Evolutionary conservation across 2,888 invertebrate species (phyloP).

Genomic region (Calliphora vomitoria): DNA sequence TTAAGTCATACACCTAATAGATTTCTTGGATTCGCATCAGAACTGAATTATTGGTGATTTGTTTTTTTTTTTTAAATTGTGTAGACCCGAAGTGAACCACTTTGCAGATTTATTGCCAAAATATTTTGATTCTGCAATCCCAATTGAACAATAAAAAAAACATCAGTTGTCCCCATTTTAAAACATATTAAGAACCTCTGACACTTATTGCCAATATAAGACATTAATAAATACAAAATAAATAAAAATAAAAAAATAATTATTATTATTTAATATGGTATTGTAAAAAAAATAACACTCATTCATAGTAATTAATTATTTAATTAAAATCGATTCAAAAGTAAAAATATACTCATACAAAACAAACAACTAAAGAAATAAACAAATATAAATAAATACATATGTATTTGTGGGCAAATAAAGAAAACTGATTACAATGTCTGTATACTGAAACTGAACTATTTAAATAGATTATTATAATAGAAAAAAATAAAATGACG

Average conservation of each 20-base stretch:
- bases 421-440: slow-evolving; percentile 8
- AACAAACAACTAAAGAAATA: neutral
- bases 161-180: neutral
- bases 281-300: neutral
- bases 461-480: neutral
- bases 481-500: neutral
- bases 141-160: too few species aligned
- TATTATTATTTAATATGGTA: neutral
- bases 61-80: too few species aligned
- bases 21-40: too few species aligned
- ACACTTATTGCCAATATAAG: neutral
- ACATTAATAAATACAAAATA: neutral
- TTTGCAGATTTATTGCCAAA: too few species aligned
- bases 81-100: too few species aligned
- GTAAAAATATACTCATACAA: neutral
- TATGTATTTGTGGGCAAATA: neutral
- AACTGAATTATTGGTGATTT: too few species aligned
- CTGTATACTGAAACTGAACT: too few species aligned
- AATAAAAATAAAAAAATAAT: neutral
- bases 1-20: too few species aligned
- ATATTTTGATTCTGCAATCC: too few species aligned
- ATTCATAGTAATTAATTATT: slow-evolving; percentile 9
- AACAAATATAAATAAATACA: neutral
- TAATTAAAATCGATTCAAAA: neutral
- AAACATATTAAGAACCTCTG: neutral